A percentile compares a stretch with the other conserved stretches of the same genome.
Conservation (phyloP, 2,113 vertebrate species). For the Garra rufa region DNA sequence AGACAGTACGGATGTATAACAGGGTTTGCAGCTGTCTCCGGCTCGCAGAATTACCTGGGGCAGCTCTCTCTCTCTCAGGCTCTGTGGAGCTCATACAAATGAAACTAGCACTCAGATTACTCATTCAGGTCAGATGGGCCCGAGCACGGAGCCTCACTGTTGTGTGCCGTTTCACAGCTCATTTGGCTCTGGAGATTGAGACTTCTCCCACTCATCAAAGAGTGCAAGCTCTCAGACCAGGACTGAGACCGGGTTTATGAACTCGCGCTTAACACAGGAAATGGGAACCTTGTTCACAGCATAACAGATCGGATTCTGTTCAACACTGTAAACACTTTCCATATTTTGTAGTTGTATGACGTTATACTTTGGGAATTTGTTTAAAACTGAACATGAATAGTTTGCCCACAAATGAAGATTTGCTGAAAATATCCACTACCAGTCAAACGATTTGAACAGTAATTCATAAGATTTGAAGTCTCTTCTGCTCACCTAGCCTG, state of each 20-base stretch:
- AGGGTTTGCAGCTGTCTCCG: background rate
- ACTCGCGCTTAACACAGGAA: background rate
- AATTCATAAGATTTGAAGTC: too few relatives aligned
- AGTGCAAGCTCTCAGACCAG: conserved; percentile 17
- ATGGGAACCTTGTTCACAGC: background rate
- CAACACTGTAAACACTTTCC: conserved; percentile 14
- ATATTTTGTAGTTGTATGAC: background rate
- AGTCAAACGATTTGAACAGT: too few relatives aligned
- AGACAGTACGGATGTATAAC: background rate
- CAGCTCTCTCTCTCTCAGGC: conserved; percentile 8
- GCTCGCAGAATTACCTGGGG: background rate
- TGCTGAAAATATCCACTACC: too few relatives aligned
- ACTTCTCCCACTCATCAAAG: conserved; percentile 61
- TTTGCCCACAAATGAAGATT: too few relatives aligned
- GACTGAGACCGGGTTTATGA: background rate
- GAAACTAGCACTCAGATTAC: conserved; percentile 56
- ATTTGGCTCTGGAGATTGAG: conserved; percentile 62
- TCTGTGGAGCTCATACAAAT: conserved; percentile 47
- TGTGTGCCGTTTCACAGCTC: conserved; percentile 61
- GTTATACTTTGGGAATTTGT: background rate
- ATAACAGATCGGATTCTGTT: background rate
- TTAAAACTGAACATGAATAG: background rate
- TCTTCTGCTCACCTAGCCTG: too few relatives aligned
- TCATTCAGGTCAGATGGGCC: conserved; percentile 62
- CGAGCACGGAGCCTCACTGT: conserved; percentile 35